Conservation (phyloP, 2,888 invertebrate species). For the Epinotia bilunana region DNA sequence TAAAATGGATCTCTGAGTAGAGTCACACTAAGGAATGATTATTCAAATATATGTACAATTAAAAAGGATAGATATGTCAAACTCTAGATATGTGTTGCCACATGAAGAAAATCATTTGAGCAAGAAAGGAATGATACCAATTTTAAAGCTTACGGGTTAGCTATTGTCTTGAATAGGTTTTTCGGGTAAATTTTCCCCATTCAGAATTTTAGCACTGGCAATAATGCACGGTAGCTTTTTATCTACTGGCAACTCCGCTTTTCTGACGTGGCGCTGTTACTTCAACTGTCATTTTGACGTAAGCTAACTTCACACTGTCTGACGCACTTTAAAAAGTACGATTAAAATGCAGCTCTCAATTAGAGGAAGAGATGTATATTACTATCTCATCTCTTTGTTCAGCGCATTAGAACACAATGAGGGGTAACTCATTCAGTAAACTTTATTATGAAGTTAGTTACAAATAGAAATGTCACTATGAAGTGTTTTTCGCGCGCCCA, state of each 20-base stretch:
- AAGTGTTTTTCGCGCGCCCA: conserved; percentile 24
- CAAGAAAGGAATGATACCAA: conserved; percentile 55
- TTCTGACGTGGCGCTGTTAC: conserved; percentile 23
- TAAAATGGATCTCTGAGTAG: background rate
- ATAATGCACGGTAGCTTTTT: conserved; percentile 66
- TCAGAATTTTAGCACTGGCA: conserved; percentile 67
- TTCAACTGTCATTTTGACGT: conserved; percentile 49
- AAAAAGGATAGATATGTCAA: conserved; percentile 46
- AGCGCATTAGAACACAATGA: background rate
- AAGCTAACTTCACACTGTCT: conserved; percentile 50
- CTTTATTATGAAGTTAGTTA: background rate
- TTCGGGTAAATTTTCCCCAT: conserved; percentile 46
- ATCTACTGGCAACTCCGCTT: conserved; percentile 65
- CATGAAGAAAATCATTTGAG: conserved; percentile 57
- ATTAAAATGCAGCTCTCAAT: background rate
- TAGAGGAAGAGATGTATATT: background rate
- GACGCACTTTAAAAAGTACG: background rate
- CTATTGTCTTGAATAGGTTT: conserved; percentile 59
- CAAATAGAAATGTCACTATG: conserved; percentile 5
- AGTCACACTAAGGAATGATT: conserved; percentile 58
- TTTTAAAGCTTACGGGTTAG: conserved; percentile 56
- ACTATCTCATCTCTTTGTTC: background rate
- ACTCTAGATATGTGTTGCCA: conserved; percentile 44
- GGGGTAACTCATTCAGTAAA: background rate
- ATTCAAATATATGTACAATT: conserved; percentile 45